A percentile compares a stretch with the other conserved stretches of the same genome.
Conservation (phyloP, 2,113 vertebrate genomes). For the Melanocharis versteri region DNA sequence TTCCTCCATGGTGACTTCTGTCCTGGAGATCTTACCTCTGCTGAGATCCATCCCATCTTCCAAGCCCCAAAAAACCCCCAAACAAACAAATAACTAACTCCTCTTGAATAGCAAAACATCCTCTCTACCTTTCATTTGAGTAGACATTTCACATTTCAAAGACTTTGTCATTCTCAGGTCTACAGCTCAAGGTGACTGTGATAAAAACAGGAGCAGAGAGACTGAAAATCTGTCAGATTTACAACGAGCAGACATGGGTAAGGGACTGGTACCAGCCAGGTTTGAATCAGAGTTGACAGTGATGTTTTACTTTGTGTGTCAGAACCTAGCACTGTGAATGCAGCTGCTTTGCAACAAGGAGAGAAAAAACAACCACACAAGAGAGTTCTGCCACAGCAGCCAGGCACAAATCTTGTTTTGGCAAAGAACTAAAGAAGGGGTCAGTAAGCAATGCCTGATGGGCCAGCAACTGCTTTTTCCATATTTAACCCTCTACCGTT, state of each 20-base stretch:
- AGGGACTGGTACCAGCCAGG: accelerated
- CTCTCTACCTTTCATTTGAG: not conserved
- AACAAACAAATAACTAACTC: not conserved
- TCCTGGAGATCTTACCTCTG: not conserved
- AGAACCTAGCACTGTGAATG: not conserved
- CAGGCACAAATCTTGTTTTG: not conserved
- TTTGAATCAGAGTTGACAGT: not conserved
- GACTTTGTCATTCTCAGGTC: not conserved
- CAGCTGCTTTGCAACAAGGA: not conserved
- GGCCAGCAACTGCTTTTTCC: not conserved
- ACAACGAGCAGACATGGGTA: accelerated
- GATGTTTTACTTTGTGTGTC: accelerated
- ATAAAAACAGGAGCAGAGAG: not conserved
- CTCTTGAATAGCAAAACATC: not conserved
- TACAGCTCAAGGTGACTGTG: not conserved
- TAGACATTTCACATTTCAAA: not conserved
- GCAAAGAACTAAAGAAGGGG: not conserved
- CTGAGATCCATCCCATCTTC: not conserved
- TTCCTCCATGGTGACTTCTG: not conserved
- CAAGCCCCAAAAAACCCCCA: not conserved
- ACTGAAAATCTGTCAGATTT: not conserved
- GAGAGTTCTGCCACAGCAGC: not conserved
- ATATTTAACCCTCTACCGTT: not conserved
- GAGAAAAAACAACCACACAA: not conserved
- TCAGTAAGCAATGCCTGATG: not conserved